Evolutionary conservation across 2,113 vertebrate species (phyloP).

Genomic region (Phodopus roborovskii): DNA sequence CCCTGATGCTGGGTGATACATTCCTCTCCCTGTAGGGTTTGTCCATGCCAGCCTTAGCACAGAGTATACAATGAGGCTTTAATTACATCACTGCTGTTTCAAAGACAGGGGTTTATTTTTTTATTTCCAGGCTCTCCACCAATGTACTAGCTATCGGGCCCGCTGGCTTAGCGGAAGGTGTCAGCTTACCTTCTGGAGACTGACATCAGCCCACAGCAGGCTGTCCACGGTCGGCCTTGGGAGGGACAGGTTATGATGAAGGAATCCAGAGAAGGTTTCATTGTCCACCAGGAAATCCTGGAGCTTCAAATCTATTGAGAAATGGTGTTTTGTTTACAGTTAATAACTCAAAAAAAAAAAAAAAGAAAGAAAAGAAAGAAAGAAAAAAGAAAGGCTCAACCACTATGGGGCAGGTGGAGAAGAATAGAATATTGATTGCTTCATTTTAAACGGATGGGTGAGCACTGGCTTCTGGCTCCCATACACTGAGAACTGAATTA

Average conservation of each 20-base stretch:
- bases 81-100: background rate
- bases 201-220: conserved; percentile 88
- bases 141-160: background rate
- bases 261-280: conserved; percentile 93
- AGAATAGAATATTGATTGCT: conserved; percentile 20
- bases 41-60: background rate
- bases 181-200: conserved; percentile 90
- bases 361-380: background rate
- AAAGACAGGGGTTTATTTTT: background rate
- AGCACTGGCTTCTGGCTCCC: background rate
- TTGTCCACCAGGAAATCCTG: conserved; percentile 93
- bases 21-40: background rate
- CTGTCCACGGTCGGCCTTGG: conserved; percentile 84
- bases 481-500: background rate
- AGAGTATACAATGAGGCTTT: background rate
- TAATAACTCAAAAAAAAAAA: conserved; percentile 3
- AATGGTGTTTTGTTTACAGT: conserved; percentile 64
- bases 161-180: background rate
- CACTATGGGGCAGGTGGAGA: background rate
- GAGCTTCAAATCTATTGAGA: conserved; percentile 91
- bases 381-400: background rate
- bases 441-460: background rate
- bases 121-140: background rate
- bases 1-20: background rate
- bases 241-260: conserved; percentile 89